A percentile compares a stretch with the other conserved stretches of the same genome.
Conservation (phyloP, 1,140 invertebrate species). For the Tetramorium alpestre region DNA sequence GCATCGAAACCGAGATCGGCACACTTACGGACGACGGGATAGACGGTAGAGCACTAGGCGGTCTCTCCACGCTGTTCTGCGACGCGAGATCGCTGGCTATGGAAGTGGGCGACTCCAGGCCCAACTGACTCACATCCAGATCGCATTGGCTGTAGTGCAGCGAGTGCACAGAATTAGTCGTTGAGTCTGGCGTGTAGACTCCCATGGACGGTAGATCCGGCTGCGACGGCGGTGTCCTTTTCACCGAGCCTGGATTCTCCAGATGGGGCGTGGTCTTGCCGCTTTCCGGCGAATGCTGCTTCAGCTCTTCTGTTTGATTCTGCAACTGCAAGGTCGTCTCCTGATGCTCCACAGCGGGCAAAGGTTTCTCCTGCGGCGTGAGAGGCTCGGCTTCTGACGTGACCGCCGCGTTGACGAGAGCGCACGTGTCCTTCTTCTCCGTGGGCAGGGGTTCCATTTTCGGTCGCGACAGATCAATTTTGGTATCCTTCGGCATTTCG, state of each 20-base stretch:
- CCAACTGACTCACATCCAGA: slow-evolving; percentile 93
- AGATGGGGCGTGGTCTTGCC: slow-evolving; percentile 87
- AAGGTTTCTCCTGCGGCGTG: slow-evolving; percentile 77
- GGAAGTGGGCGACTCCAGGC: slow-evolving; percentile 94
- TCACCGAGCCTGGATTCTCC: slow-evolving; percentile 86
- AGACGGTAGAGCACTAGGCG: slow-evolving; percentile 83
- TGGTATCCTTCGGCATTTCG: slow-evolving; percentile 61
- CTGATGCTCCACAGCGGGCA: slow-evolving; percentile 72
- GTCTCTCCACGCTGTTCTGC: slow-evolving; percentile 90
- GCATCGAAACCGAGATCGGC: slow-evolving; percentile 78
- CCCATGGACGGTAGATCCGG: slow-evolving; percentile 91
- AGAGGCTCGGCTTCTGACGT: slow-evolving; percentile 63
- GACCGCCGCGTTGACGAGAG: neutral
- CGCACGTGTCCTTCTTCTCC: slow-evolving; percentile 66
- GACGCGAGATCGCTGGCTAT: slow-evolving; percentile 94
- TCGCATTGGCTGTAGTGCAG: slow-evolving; percentile 93
- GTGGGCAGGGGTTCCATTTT: slow-evolving; percentile 62
- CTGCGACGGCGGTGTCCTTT: slow-evolving; percentile 87
- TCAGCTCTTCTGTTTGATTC: slow-evolving; percentile 79
- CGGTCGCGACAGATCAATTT: slow-evolving; percentile 60
- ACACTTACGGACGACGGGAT: slow-evolving; percentile 78
- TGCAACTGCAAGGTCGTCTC: slow-evolving; percentile 76
- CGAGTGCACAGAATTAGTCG: slow-evolving; percentile 93
- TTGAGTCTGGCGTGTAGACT: slow-evolving; percentile 93
- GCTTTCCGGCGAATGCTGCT: slow-evolving; percentile 83